These are phyloP conservation scores for Silurus aristotelis DNA, from an alignment of 2,797 vertebrate genomes.

Conservation along the genomic window DNA sequence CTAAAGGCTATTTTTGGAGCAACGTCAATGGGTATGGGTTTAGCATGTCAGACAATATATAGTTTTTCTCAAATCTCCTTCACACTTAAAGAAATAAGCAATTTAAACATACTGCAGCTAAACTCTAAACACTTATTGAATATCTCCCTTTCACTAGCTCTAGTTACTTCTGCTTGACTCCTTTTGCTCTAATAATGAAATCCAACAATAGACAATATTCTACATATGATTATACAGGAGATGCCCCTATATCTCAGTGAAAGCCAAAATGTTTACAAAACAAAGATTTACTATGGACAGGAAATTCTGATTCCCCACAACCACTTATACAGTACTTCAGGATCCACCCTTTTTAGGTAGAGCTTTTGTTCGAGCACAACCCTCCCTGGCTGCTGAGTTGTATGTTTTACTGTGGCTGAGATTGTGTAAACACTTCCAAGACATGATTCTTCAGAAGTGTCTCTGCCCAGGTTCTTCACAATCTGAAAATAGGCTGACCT, in stretches of 20 bases:
- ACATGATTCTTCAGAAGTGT: neutral
- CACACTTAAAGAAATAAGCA: neutral
- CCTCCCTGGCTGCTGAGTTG: neutral
- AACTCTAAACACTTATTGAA: neutral
- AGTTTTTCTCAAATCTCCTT: neutral
- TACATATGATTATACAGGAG: neutral
- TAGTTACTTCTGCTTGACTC: neutral
- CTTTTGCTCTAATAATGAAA: neutral
- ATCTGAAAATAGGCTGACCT: neutral
- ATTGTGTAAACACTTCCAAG: neutral
- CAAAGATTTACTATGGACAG: neutral
- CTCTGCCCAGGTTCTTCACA: conserved; percentile 1
- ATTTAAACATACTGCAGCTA: neutral
- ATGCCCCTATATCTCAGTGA: neutral
- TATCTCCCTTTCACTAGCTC: neutral
- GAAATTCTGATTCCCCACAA: neutral
- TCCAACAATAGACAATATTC: neutral
- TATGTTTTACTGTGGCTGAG: neutral
- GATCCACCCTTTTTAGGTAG: neutral
- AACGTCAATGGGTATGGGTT: neutral
- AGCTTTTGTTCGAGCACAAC: neutral
- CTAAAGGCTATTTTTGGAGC: neutral
- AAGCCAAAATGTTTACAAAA: neutral
- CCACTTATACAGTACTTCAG: neutral
- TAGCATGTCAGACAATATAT: neutral